Evolutionary conservation across 1,140 invertebrate species (phyloP), one percentile per base, ranked within the genome.

Genomic region (Dermatophagoides farinae): DNA sequence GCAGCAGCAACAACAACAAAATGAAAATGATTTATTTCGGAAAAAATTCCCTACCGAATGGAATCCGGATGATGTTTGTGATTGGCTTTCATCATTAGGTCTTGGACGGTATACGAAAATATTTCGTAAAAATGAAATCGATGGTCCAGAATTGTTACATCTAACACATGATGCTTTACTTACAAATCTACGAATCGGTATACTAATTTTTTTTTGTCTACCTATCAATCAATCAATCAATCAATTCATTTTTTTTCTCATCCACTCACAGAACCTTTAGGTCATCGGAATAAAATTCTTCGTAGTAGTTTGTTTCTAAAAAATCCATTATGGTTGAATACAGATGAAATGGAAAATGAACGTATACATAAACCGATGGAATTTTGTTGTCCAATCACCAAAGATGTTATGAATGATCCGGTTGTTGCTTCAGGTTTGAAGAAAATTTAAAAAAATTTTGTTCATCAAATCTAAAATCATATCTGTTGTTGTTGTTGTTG

Each of bases 321-420:
- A 46, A 68, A 68, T 62, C 66, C 66, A 12, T 57, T 68, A n/a
- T 67, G 66, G 66, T 65, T 66, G 18, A 64, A 67, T 57, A 38
- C 62, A 2, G 41, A 52, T 37, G 41, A 44, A n/a, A 25, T 50
- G n/a, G 64, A 65, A 37, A 49, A 64, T 22, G 61, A 62, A 12
- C 44, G 37, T n/a, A 44, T 54, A 2, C 18, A 54, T 23, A 60
- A 67, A 46, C 69, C 70, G 12, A 68, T 80, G 64, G 82, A 86
- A 67, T 83, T 80, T 67, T 67, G 83, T n/a, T 87, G 85, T 72
- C 84, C 85, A 12, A 86, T 87, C 22, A 86, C 84, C 0, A 81
- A 83, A 54, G 82, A 85, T 66, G 74, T 86, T 31, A 85, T 86
- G 82, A 76, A 74, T 60, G 80, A 85, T 68, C 84, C 84, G 16